Conservation (phyloP, 2,888 invertebrate species). For the Cataglyphis altisquamis region DNA sequence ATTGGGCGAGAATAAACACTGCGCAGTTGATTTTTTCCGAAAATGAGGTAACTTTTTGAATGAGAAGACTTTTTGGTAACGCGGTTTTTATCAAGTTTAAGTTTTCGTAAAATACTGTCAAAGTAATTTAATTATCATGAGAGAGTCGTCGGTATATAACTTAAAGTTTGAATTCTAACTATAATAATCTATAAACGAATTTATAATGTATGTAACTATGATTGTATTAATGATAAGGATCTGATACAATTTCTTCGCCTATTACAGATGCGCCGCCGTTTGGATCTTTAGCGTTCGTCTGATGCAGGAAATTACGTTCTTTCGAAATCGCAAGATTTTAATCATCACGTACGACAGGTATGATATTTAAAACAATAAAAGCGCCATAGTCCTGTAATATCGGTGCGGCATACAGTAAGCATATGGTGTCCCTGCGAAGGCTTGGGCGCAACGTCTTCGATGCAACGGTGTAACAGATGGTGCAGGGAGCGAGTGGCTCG, state of each 20-base stretch:
- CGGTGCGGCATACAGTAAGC: constrained; percentile 67
- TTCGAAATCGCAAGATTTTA: constrained; percentile 10
- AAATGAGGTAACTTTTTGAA: constrained; percentile 30
- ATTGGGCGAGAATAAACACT: constrained; percentile 4
- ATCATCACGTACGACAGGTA: constrained; percentile 36
- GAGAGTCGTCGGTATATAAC: not conserved
- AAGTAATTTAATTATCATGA: not conserved
- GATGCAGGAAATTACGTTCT: not conserved
- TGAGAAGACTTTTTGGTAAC: constrained; percentile 10
- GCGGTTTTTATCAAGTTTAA: not conserved
- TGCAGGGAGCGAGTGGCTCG: constrained; percentile 72
- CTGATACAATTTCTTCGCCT: not conserved
- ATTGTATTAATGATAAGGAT: not conserved
- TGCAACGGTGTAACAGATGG: constrained; percentile 74
- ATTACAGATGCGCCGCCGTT: too few relatives aligned
- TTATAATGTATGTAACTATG: not conserved
- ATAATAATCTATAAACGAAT: not conserved
- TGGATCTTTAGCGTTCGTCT: not conserved
- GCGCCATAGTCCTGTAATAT: constrained; percentile 62
- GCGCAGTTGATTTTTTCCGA: constrained; percentile 21
- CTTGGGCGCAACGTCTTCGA: constrained; percentile 65
- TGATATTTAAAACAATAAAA: constrained; percentile 55
- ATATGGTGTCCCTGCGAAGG: constrained; percentile 73
- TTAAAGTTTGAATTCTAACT: constrained; percentile 2
- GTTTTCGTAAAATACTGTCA: not conserved